A percentile compares a stretch with the other conserved stretches of the same genome.
phyloP scores from a whole-genome alignment of 2,113 vertebrate genomes.

The Parotia lawesii region DNA sequence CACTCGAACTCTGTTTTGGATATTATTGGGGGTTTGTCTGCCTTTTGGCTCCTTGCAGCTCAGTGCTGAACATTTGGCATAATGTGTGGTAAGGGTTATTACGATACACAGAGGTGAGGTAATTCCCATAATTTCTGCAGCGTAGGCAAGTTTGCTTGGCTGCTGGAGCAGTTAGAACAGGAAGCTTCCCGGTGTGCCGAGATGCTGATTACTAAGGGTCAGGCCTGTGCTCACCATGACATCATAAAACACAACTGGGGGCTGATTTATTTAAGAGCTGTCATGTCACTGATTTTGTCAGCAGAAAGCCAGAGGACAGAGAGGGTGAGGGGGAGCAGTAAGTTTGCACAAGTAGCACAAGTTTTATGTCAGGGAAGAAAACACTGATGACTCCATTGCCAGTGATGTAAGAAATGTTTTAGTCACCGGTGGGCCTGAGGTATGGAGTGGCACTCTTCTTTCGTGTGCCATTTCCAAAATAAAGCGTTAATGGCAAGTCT shows the following conservation, averaged over 20 bases:
- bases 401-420: background rate
- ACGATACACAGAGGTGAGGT: slow-evolving; percentile 69
- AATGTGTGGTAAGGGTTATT: slow-evolving; percentile 65
- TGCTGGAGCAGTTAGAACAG: slow-evolving; percentile 20
- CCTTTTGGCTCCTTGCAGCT: slow-evolving; percentile 40
- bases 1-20: slow-evolving; percentile 61
- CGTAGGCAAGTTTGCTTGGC: slow-evolving; percentile 58
- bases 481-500: background rate
- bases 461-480: background rate
- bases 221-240: slow-evolving; percentile 53
- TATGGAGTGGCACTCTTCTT: background rate
- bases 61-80: slow-evolving; percentile 59
- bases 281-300: slow-evolving; percentile 34
- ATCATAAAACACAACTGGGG: slow-evolving; percentile 25
- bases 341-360: fast-evolving
- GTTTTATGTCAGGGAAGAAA: background rate
- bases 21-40: slow-evolving; percentile 52
- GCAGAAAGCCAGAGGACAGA: background rate
- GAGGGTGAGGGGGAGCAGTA: background rate
- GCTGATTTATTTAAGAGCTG: slow-evolving; percentile 57
- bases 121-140: slow-evolving; percentile 67
- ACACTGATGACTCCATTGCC: background rate
- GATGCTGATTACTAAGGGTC: slow-evolving; percentile 63
- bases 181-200: slow-evolving; percentile 46
- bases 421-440: background rate